Evolutionary conservation across 1,140 invertebrate genomes (phyloP).

Genomic region (Lucilia sericata): DNA sequence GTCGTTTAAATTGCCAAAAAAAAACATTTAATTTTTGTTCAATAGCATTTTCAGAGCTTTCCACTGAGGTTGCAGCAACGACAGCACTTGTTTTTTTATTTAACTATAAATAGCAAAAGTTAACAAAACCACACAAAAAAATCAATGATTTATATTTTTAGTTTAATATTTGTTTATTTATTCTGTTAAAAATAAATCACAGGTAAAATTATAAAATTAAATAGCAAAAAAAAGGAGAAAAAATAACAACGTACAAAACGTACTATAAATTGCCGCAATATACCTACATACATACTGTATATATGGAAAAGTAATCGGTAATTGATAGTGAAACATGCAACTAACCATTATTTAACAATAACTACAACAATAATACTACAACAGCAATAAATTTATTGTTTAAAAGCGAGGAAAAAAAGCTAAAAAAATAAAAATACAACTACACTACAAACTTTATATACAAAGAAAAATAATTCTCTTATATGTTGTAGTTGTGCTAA

Average conservation of each 20-base stretch:
- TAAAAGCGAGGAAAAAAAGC: neutral
- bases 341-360: neutral
- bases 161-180: neutral
- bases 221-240: no score
- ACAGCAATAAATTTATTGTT: neutral
- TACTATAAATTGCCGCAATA: no score
- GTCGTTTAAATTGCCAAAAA: no score
- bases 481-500: neutral
- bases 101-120: no score
- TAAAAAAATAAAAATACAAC: neutral
- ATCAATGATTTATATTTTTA: no score
- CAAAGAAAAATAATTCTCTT: neutral
- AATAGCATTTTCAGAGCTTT: no score
- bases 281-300: no score
- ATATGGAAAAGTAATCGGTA: neutral
- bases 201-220: neutral
- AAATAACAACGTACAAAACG: no score
- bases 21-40: no score
- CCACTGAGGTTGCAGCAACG: no score
- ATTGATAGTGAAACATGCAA: conserved; percentile 1
- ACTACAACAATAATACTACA: no score
- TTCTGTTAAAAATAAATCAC: neutral
- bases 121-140: neutral
- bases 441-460: neutral
- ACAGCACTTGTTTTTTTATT: no score